phyloP scores from a whole-genome alignment of 1,140 invertebrate species.

The Neuroterus valhalla region DNA sequence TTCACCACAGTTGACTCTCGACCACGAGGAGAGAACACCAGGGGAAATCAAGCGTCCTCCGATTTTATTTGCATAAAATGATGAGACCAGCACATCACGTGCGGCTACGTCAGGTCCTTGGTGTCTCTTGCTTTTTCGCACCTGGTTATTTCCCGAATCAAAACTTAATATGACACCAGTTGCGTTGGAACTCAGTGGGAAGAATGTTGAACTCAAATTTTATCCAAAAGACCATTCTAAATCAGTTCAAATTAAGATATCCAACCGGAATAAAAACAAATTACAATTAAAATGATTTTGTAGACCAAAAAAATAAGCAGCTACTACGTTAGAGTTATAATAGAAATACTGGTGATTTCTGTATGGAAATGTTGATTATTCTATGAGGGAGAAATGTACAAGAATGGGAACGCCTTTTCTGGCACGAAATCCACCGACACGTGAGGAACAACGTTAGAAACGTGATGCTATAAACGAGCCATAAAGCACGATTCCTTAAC shows the following conservation, averaged over 20 bases:
- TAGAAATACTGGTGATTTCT: constrained; percentile 1
- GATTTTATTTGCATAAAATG: constrained; percentile 76
- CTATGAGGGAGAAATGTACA: background rate
- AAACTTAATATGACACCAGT: constrained; percentile 12
- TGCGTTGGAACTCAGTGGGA: constrained; percentile 1
- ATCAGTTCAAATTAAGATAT: background rate
- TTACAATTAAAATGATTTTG: background rate
- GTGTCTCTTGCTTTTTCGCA: constrained; percentile 21
- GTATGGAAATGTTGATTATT: constrained; percentile 15
- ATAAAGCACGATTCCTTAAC: constrained; percentile 27
- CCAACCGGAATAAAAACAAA: too few relatives aligned
- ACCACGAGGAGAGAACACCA: constrained; percentile 61
- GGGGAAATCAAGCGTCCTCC: constrained; percentile 72
- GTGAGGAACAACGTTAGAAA: constrained; percentile 15
- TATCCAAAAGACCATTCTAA: background rate
- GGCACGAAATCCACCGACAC: constrained; percentile 7
- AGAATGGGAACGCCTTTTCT: constrained; percentile 6
- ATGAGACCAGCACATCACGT: constrained; percentile 69
- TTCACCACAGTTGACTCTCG: constrained; percentile 24
- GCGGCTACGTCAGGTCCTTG: constrained; percentile 51
- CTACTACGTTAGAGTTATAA: background rate
- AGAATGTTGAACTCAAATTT: background rate
- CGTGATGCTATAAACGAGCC: constrained; percentile 21
- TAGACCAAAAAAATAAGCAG: background rate
- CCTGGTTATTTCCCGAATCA: constrained; percentile 12